Evolutionary conservation across 2,113 vertebrate species (phyloP), one percentile per base, ranked within the genome.

Genomic region (Xyliphius kryptos): DNA sequence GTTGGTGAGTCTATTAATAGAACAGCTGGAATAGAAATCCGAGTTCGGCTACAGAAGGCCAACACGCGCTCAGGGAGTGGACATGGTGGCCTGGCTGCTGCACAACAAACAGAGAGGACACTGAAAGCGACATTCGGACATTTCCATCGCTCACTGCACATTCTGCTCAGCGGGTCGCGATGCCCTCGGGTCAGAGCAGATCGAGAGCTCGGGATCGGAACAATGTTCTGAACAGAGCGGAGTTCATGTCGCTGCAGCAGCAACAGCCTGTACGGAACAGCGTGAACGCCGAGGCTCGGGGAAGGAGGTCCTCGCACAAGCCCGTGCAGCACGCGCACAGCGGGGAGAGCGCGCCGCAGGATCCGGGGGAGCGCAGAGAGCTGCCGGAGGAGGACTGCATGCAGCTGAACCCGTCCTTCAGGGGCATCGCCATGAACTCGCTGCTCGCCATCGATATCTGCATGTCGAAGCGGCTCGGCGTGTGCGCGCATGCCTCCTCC

Each of bases 321-420:
- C 49, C 53, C 37, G 67, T 72, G 75, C 75, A 68, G 37, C 41
- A 56, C 17, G 80, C 79, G 56, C 79, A 77, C 71, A 54, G 38
- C 66, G 19, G 55, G 16, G 3, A 63, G 0, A 65, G 15, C 11
- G 55, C 76, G 46, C 77, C 73, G 70, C 83, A 83, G 5, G 71
- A 81, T 22, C 55, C 80, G 1, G 66, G n/a, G 6, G 78, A 77
- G 0, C 82, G 44, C 36, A 48, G 87, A 74, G 90, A 91, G 14
- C 83, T 89, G 61, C 92, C 93, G 0, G 93, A 95, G 71, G 92
- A 94, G 78, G 93, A 97, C 79, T 95, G 93, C 80, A 97, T 97
- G 89, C 94, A 93, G 85, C 89, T 97, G 38, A 94, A 97, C 77
- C 94, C 94, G 0, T 91, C 92, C 1, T 90, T 97, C 75, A 85